Evolutionary conservation across 2,797 vertebrate species (phyloP), one percentile per base, ranked within the genome.

Genomic region (Macroramphosus scolopax): DNA sequence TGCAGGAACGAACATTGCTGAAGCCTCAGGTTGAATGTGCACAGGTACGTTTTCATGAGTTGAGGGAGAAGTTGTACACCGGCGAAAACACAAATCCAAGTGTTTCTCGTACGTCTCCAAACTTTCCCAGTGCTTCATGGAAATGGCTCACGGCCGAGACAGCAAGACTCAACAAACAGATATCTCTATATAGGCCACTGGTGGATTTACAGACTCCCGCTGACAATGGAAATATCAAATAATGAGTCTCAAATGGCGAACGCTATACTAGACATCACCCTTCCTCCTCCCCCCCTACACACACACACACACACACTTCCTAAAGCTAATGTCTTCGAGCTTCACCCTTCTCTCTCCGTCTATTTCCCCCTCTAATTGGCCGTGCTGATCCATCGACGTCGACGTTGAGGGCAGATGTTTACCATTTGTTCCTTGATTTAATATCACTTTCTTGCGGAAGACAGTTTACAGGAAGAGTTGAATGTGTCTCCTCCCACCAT

Each of bases 381-480:
- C 25, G 15, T 36, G 51, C 56, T 47, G 69, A 76, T 81, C 75
- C 49, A 71, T 86, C 66, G 65, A 66, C 45, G 55, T 63, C 67
- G 70, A 78, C 63, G 58, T n/a, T 59, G 51, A 68, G 63, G 39
- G 30, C 48, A 62, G 69, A 72, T 80, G 49, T 58, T 29, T 77
- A 63, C 77, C 79, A 75, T 86, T 85, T 76, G 64, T 88, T 80
- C 68, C 67, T 74, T 84, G 64, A 83, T 85, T 85, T 81, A 87
- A 87, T 77, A 75, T 61, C 72, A 69, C 30, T 62, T 66, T 68
- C 48, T n/a, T 53, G 22, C 51, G 69, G 51, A 41, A 69, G 72
- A 80, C 66, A 53, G 78, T 85, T 81, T 80, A 71, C 60, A 78
- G 80, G 68, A 79, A 80, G 59, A 71, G 68, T 36, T 68, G 49